A percentile compares a stretch with the other conserved stretches of the same genome.
These are phyloP conservation scores for Atta texana DNA, from an alignment of 1,140 invertebrate genomes.

Conservation along the genomic window DNA sequence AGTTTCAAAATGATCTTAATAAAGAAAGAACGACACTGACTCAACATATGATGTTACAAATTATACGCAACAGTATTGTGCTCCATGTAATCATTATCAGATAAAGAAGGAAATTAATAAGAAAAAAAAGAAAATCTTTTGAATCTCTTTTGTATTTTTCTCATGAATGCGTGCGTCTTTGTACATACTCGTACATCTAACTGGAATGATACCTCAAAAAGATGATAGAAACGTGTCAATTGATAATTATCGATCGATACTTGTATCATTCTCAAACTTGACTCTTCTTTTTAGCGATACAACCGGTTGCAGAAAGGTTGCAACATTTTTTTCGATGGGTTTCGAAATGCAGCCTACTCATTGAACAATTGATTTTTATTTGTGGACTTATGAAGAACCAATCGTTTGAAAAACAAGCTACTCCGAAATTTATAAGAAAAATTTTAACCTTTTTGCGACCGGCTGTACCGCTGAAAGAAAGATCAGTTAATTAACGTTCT, in stretches of 20 bases:
- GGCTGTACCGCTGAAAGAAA: neutral
- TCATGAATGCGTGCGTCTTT: neutral
- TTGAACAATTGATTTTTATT: too few species aligned
- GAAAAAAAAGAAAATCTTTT: neutral
- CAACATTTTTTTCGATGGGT: too few species aligned
- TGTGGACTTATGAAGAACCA: too few species aligned
- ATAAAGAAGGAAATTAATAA: neutral
- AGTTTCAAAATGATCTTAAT: too few species aligned
- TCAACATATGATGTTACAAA: constrained; percentile 3
- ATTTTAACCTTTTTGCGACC: too few species aligned
- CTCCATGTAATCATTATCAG: neutral
- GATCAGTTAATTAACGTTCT: constrained; percentile 22
- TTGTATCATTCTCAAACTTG: neutral
- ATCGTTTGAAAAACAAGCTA: too few species aligned
- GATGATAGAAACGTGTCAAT: neutral
- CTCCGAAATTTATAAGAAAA: neutral
- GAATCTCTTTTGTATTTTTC: neutral
- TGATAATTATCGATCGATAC: neutral
- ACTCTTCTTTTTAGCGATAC: too few species aligned
- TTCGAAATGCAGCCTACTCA: too few species aligned
- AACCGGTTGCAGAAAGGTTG: too few species aligned
- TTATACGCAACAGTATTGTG: neutral
- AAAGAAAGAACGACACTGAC: too few species aligned
- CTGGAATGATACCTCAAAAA: neutral
- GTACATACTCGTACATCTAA: neutral